Base-by-base conservation (phyloP, 64 coral and sea anemone species). In the Actinia tenebrosa region DNA sequence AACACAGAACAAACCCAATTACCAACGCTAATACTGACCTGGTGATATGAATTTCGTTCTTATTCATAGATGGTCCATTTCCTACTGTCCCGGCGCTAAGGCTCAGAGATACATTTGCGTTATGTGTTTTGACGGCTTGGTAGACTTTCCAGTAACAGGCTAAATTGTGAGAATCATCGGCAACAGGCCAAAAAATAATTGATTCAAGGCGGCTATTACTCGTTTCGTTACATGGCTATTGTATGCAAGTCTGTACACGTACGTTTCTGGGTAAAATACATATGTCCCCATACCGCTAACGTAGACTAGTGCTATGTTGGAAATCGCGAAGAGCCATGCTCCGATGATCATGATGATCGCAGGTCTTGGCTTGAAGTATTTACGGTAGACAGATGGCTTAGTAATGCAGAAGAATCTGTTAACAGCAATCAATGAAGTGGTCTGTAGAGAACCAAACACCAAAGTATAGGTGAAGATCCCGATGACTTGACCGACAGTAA, bases 341-440 rank as follows among this genome's bases (percentile, higher is more conserved):
- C 43, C 77, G n/a, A 77, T 77, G 15, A 45, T 79, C 42, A 44
- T 79, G 77, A 79, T 10, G 13, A 17, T 16, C 30, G 42, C 77
- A 20, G 77, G 77, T 20, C 26, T 79, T 79, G 77, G 77, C 79
- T 81, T 81, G 79, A 81, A 91, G 19, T 78, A 79, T 53, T 91
- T 87, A 19, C 50, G 16, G 75, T 91, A 91, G 47, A 91, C 52
- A 22, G 75, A 53, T 0, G 89, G 55, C 8, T 77, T 85, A 15
- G 44, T 84, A 50, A 91, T 84, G 37, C 89, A 45, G 44, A 87
- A 79, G 15, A 86, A 91, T n/a, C 89, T 68, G 22, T 91, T 91
- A 27, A 87, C 13, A 6, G 89, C 84, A 5, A 91, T 84, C 9
- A 79, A 50, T n/a, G 89, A 86, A 8, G 84, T 69, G 19, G 89